phyloP scores from a whole-genome alignment of 2,888 invertebrate species.

The Pegoplata infirma region DNA sequence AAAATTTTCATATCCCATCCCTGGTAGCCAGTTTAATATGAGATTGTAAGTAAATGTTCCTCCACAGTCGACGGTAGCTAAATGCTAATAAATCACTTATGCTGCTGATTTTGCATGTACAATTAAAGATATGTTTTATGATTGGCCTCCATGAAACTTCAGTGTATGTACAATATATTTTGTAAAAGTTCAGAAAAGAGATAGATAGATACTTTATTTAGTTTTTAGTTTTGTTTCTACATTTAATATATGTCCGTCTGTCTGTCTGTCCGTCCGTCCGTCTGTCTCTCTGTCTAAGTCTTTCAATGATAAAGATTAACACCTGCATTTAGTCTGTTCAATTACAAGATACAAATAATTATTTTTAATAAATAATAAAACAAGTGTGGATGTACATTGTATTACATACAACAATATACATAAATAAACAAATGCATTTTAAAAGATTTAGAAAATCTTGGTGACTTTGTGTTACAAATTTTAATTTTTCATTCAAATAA shows the following conservation, averaged over 20 bases:
- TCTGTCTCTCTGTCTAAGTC: neutral
- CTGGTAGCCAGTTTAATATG: neutral
- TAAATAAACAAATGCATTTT: neutral
- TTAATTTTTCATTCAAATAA: neutral
- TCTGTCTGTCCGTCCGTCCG: neutral
- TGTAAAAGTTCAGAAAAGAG: constrained; percentile 11
- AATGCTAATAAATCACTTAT: constrained; percentile 48
- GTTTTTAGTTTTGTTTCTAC: neutral
- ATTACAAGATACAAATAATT: constrained; percentile 39
- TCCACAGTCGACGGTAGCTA: constrained; percentile 50
- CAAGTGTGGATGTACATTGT: constrained; percentile 1
- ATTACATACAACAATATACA: too few relatives aligned
- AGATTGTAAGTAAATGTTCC: constrained; percentile 29
- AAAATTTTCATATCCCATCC: too few relatives aligned
- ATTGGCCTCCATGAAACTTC: constrained; percentile 26
- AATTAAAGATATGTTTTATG: constrained; percentile 49
- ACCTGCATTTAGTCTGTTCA: constrained; percentile 48
- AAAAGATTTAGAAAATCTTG: neutral
- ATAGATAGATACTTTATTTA: constrained; percentile 24
- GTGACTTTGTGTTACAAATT: neutral
- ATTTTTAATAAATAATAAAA: constrained; percentile 39
- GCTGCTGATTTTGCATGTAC: constrained; percentile 42
- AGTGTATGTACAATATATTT: neutral
- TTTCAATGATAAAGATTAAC: constrained; percentile 48
- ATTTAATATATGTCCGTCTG: neutral